These are phyloP conservation scores for Rhinella marina DNA, from an alignment of 2,797 vertebrate genomes.

Conservation along the genomic window DNA sequence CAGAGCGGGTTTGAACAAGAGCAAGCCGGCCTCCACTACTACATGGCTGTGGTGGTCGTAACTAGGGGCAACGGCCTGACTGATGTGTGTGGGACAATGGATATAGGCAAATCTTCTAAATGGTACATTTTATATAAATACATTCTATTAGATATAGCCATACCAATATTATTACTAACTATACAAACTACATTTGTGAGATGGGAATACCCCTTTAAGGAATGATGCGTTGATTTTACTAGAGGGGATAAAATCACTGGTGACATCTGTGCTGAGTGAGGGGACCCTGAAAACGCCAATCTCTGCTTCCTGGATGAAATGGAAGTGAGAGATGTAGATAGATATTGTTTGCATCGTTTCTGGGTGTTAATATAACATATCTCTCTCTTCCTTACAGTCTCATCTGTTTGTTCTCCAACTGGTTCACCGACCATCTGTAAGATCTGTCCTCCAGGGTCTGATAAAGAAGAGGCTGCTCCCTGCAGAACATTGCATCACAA, in stretches of 20 bases:
- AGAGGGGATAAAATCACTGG: background rate
- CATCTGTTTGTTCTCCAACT: slow-evolving; percentile 93
- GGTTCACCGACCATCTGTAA: slow-evolving; percentile 89
- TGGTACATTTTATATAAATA: no score
- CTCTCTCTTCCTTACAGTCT: slow-evolving; percentile 74
- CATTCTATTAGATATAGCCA: no score
- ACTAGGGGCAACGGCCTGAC: no score
- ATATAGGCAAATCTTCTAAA: no score
- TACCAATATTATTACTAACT: no score
- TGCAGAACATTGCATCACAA: slow-evolving; percentile 91
- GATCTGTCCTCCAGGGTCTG: slow-evolving; percentile 90
- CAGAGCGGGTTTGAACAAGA: no score
- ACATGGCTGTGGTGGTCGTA: no score
- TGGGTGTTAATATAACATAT: background rate
- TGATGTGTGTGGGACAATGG: no score
- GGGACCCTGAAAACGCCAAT: background rate
- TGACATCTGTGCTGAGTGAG: background rate
- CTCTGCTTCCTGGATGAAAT: background rate
- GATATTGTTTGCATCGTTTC: no score
- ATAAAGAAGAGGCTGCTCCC: slow-evolving; percentile 95
- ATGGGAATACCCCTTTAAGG: no score
- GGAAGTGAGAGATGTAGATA: background rate
- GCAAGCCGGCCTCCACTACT: no score
- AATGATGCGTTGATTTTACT: background rate
- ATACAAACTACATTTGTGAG: no score